Conservation (phyloP, 2,888 invertebrate species). For the Nomada lathburiana region DNA sequence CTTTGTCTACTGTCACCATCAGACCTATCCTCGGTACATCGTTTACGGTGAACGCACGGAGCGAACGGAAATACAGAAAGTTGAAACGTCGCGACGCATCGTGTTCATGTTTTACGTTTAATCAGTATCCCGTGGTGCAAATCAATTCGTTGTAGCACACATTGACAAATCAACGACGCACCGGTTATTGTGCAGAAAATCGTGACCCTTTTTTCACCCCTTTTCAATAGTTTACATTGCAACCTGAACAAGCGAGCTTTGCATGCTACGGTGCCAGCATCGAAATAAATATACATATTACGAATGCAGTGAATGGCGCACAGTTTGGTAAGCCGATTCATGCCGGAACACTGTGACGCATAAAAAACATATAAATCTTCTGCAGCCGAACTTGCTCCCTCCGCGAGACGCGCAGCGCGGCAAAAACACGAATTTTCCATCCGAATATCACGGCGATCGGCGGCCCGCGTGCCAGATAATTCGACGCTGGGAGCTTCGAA, state of each 20-base stretch:
- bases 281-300: constrained; percentile 37
- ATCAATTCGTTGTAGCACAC: background rate
- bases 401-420: constrained; percentile 31
- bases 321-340: constrained; percentile 49
- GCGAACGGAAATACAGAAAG: too few relatives aligned
- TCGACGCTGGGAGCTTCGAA: constrained; percentile 49
- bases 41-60: too few relatives aligned
- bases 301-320: constrained; percentile 15
- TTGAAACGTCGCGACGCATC: too few relatives aligned
- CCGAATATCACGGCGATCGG: constrained; percentile 48
- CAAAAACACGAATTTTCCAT: constrained; percentile 68
- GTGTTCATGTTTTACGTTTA: too few relatives aligned
- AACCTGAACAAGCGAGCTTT: background rate
- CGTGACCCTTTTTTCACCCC: background rate
- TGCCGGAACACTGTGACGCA: constrained; percentile 42
- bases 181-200: background rate
- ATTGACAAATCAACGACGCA: background rate
- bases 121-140: background rate
- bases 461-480: constrained; percentile 36
- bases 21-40: background rate
- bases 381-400: constrained; percentile 15
- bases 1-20: background rate
- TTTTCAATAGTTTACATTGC: background rate
- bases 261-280: constrained; percentile 1
- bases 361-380: constrained; percentile 61